phyloP scores from a whole-genome alignment of 2,113 vertebrate genomes.

The Zosterops hypoxanthus region DNA sequence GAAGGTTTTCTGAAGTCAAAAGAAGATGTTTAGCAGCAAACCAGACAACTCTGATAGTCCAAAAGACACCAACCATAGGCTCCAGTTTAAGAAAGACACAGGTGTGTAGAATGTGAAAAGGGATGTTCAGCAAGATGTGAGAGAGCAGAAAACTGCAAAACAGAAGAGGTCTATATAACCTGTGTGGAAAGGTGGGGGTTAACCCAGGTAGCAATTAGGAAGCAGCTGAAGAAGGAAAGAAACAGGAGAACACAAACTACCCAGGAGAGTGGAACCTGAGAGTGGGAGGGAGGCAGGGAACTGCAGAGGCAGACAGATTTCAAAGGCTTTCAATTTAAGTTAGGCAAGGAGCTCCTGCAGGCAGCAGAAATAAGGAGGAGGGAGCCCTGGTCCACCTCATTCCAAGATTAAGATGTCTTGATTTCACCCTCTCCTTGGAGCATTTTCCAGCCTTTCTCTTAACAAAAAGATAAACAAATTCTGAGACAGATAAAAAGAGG shows the following conservation, averaged over 20 bases:
- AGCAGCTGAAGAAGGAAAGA: background rate
- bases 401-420: background rate
- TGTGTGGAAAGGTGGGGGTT: background rate
- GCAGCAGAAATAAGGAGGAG: background rate
- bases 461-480: background rate
- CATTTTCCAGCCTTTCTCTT: background rate
- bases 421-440: background rate
- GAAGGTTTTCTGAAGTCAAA: background rate
- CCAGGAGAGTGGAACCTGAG: slow-evolving; percentile 16
- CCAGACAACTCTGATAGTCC: background rate
- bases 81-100: background rate
- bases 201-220: background rate
- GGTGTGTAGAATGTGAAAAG: background rate
- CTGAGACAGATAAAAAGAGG: background rate
- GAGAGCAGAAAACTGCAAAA: background rate
- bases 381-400: background rate
- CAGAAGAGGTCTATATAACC: background rate
- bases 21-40: background rate
- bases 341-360: background rate
- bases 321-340: background rate
- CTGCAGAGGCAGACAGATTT: background rate
- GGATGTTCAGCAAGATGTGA: background rate
- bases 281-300: background rate
- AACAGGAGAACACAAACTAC: slow-evolving; percentile 6
- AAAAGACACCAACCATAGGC: background rate